Conservation (phyloP, 1,140 invertebrate genomes). For the Leptonema lineaticorne region DNA sequence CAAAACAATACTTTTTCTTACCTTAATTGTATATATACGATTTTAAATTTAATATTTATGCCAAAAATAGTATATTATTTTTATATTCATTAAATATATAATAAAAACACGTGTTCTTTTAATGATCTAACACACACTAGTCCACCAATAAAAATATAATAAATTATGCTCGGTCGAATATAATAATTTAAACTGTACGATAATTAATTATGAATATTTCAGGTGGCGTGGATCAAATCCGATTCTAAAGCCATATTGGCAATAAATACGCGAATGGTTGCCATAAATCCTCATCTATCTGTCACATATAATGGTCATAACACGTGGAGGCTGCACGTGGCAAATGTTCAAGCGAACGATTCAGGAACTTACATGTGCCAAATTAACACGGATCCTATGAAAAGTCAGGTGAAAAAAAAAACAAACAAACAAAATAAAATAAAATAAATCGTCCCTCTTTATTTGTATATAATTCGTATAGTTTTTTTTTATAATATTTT, state of each 20-base stretch:
- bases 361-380: slow-evolving; percentile 89
- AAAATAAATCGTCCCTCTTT: background rate
- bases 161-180: too few species aligned
- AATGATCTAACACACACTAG: too few species aligned
- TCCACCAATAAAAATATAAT: too few species aligned
- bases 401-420: slow-evolving; percentile 66
- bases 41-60: too few species aligned
- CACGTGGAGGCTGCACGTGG: slow-evolving; percentile 86
- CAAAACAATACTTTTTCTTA: too few species aligned
- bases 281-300: slow-evolving; percentile 78
- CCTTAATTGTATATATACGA: too few species aligned
- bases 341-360: slow-evolving; percentile 85
- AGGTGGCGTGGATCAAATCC: slow-evolving; percentile 92
- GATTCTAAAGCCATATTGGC: slow-evolving; percentile 87
- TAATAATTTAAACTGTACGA: too few species aligned
- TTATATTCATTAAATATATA: too few species aligned
- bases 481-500: background rate
- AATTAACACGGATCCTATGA: slow-evolving; percentile 85
- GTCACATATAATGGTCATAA: slow-evolving; percentile 90
- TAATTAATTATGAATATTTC: slow-evolving; percentile 30
- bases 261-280: slow-evolving; percentile 87
- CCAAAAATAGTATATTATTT: too few species aligned
- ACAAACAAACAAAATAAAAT: background rate
- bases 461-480: background rate
- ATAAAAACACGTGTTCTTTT: too few species aligned